Evolutionary conservation across 2,888 invertebrate species (phyloP), one percentile per base, ranked within the genome.

Genomic region (Melanostoma mellinum): DNA sequence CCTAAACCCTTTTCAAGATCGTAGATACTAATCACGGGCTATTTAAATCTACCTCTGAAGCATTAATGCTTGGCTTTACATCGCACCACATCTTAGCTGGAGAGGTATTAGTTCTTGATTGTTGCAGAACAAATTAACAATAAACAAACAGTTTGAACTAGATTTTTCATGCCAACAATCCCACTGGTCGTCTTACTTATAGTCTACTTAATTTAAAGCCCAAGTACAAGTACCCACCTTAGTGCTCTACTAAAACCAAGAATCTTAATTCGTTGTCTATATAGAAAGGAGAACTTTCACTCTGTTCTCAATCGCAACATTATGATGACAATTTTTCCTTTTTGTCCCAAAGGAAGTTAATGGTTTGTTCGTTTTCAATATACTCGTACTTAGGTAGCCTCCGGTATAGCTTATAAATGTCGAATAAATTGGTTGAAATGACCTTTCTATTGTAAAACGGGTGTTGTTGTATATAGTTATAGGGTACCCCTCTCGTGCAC

Each of bases 261-360:
- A 38, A 63, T 50, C 50, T 50, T 20, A 63, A 30, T 38, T 63
- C 38, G 4, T 38, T n/a, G 48, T 30, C 30, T 38, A 20, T 38
- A 20, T 20, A 63, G 63, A 63, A 63, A 63, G 50, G 63, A 50
- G 36, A 50, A 50, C 63, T 63, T 63, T 63, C 63, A 38, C 35
- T 63, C 36, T 6, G 50, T 48, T 30, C n/a, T 30, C 30, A 32
- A 30, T 9, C 8, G 35, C 35, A 36, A 6, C 35, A 46, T 0
- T 6, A 9, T n/a, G 36, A 38, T 63, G 63, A 63, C 63, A 63
- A 32, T 63, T 48, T 63, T 48, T 63, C 38, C n/a, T 63, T 50
- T 20, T 50, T 20, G 38, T 36, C 50, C 63, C 36, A 63, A 50
- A 63, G 63, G 48, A 63, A 63, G 30, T 36, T 9, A 44, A 44